Percentiles rank a stretch among this genome's conserved stretches.
phyloP scores from a whole-genome alignment of 2,113 vertebrate species.

The Phalacrocorax brasilianus region DNA sequence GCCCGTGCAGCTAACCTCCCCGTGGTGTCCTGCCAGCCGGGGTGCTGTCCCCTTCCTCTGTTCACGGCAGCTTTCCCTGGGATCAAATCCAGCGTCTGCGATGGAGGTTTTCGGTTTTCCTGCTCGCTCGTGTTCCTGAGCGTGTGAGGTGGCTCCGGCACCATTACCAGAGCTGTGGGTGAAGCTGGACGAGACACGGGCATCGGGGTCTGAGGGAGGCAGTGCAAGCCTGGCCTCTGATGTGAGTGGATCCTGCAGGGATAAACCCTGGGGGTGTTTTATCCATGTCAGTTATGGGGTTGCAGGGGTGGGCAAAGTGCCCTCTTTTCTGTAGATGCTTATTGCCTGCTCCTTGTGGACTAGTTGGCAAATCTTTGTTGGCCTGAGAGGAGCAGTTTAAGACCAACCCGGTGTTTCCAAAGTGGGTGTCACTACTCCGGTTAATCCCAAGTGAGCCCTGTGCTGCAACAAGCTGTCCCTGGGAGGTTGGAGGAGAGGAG shows the following conservation, averaged over 20 bases:
- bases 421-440: neutral
- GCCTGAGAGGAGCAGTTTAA: neutral
- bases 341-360: neutral
- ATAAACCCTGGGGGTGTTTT: neutral
- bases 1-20: neutral
- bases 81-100: neutral
- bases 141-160: rapidly evolving
- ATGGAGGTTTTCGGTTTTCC: neutral
- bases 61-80: neutral
- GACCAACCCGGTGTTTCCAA: neutral
- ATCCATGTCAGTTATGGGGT: rapidly evolving
- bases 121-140: rapidly evolving
- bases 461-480: neutral
- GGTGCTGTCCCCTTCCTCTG: neutral
- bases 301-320: neutral
- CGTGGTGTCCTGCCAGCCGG: rapidly evolving
- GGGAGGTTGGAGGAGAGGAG: neutral
- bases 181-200: neutral
- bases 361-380: neutral
- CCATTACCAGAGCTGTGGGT: neutral
- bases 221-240: neutral
- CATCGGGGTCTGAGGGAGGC: neutral
- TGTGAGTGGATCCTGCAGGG: neutral
- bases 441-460: neutral
- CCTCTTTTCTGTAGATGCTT: neutral